phyloP scores from a whole-genome alignment of 2,113 vertebrate species.

The Struthio camelus region DNA sequence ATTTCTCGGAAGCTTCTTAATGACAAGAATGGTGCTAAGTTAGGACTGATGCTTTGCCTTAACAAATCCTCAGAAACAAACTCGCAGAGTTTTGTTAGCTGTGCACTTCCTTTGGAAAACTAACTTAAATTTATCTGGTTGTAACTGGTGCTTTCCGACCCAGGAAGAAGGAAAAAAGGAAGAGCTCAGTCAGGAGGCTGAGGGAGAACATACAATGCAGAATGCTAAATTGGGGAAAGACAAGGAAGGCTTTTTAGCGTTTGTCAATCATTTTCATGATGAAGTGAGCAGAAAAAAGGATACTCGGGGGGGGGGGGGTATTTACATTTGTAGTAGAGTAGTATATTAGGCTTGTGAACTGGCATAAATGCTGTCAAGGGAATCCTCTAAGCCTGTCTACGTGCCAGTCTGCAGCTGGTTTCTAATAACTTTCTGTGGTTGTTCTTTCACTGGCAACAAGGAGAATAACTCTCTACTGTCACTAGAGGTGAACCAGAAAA shows the following conservation, averaged over 20 bases:
- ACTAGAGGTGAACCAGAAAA: neutral
- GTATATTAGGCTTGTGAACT: conserved; percentile 8
- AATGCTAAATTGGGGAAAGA: neutral
- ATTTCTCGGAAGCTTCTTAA: neutral
- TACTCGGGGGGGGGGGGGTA: neutral
- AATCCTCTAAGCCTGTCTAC: neutral
- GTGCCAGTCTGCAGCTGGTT: neutral
- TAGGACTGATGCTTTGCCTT: neutral
- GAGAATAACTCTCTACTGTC: neutral
- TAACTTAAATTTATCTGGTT: neutral
- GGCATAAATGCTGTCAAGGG: neutral
- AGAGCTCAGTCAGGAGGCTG: neutral
- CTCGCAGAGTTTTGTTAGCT: neutral
- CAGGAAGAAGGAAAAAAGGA: neutral
- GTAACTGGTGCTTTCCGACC: neutral
- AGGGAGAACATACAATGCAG: neutral
- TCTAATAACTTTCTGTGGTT: neutral
- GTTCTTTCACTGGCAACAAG: neutral
- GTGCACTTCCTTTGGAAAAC: neutral
- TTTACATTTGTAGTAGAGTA: neutral
- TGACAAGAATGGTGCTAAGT: neutral
- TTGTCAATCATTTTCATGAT: neutral
- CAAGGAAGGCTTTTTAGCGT: neutral
- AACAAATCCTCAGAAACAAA: neutral
- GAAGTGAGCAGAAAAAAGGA: neutral